Conservation (phyloP, 2,797 vertebrate genomes). For the Microhierax caerulescens region DNA sequence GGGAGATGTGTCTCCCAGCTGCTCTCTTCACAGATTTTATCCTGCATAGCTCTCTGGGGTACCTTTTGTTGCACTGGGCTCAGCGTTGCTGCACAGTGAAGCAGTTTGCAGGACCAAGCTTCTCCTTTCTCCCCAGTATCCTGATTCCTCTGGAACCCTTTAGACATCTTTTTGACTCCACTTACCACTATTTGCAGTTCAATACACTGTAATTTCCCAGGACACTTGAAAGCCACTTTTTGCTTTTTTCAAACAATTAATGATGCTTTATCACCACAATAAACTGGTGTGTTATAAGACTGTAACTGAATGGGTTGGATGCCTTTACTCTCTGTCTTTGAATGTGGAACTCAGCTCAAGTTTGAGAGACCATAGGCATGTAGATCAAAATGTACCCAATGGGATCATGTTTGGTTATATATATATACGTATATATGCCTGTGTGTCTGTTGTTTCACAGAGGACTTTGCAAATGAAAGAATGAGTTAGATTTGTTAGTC, state of each 20-base stretch:
- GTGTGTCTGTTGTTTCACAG: neutral
- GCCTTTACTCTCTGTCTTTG: neutral
- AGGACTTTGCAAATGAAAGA: neutral
- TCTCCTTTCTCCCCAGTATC: neutral
- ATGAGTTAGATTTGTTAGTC: neutral
- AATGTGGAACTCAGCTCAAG: neutral
- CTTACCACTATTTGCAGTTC: neutral
- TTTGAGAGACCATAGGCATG: neutral
- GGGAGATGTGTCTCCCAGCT: neutral
- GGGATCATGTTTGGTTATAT: neutral
- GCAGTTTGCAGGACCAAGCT: neutral
- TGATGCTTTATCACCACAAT: neutral
- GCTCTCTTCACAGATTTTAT: neutral
- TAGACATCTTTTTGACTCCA: neutral
- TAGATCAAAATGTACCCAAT: neutral
- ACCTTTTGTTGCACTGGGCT: neutral
- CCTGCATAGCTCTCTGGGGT: neutral
- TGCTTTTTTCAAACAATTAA: neutral
- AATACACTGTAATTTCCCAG: neutral
- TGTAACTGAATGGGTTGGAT: neutral
- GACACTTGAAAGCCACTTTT: neutral
- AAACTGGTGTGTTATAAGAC: neutral
- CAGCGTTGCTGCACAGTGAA: neutral
- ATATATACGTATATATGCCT: accelerated
- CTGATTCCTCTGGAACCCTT: neutral